Conservation (phyloP, 2,113 vertebrate genomes). For the Oriolus oriolus region DNA sequence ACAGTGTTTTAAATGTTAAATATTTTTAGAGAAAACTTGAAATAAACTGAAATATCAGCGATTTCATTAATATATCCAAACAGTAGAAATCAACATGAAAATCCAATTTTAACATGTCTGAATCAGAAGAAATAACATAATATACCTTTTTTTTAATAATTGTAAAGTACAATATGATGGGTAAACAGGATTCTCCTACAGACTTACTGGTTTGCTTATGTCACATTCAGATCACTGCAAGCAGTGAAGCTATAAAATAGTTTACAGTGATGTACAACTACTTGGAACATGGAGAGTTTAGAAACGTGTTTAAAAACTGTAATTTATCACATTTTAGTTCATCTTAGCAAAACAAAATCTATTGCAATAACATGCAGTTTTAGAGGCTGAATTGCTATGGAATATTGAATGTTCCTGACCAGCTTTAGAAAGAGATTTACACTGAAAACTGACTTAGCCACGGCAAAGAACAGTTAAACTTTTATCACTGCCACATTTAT, state of each 20-base stretch:
- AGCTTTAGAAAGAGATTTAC: background rate
- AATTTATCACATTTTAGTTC: background rate
- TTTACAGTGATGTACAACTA: background rate
- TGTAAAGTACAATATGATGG: background rate
- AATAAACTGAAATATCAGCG: background rate
- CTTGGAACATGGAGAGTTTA: background rate
- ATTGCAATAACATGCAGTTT: background rate
- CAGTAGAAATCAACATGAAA: background rate
- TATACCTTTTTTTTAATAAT: background rate
- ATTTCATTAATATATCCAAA: background rate
- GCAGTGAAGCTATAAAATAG: background rate
- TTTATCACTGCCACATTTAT: background rate
- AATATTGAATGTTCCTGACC: background rate
- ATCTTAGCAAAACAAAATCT: background rate
- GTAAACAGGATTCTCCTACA: background rate
- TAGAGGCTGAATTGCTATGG: background rate
- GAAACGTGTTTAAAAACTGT: background rate
- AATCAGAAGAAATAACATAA: background rate
- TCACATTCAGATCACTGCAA: background rate
- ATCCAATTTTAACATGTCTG: background rate
- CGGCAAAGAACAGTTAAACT: background rate
- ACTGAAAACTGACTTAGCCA: background rate
- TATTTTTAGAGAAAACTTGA: background rate
- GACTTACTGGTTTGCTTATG: background rate
- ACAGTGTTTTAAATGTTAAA: background rate